Base-by-base conservation (phyloP, 1,140 invertebrate species). In the Ostrea denselamellosa region DNA sequence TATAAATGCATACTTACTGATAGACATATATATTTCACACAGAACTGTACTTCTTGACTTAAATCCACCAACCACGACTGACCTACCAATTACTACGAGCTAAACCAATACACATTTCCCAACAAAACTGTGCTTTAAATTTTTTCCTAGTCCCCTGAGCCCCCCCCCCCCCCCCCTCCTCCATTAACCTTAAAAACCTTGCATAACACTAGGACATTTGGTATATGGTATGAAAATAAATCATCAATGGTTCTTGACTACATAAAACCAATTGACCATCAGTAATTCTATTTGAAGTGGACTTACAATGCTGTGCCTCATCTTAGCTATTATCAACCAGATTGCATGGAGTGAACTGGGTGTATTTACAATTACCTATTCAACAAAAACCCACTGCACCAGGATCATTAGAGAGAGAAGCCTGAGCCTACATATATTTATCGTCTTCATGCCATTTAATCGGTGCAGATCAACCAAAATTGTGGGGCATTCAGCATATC, bases 211-310 rank as follows among this genome's bases (percentile, higher is more conserved):
- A 8, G 68, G 68, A 71, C 68, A 71, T 34, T 71, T 25, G 9
- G 25, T 34, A 71, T 34, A 71, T 71, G 34, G 68, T 71, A 71
- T 71, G 68, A 71, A 71, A 71, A 25, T 25, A 12, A 25, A 71
- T 25, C 10, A 10, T 71, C 68, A 28, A 71, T 71, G 68, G 25
- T 12, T 25, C 25, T 3, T 71, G 25, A 71, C 25, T 8, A 71
- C 68, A 71, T 71, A 71, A 28, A 71, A 71, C 25, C 68, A 71
- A 71, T 71, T 71, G 68, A 71, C 68, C 68, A 25, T 5, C 25
- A 71, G 68, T 71, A 71, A 71, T 71, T 71, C 68, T 28, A 25
- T 71, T 71, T 14, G 68, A 71, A 25, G 68, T 71, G 68, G 28
- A 34, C 28, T 71, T 28, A 28, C 68, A 71, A 71, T 71, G 10